Percentiles rank a stretch among this genome's conserved stretches.
phyloP scores from a whole-genome alignment of 2,113 vertebrate species.

The Scytalopus superciliaris region DNA sequence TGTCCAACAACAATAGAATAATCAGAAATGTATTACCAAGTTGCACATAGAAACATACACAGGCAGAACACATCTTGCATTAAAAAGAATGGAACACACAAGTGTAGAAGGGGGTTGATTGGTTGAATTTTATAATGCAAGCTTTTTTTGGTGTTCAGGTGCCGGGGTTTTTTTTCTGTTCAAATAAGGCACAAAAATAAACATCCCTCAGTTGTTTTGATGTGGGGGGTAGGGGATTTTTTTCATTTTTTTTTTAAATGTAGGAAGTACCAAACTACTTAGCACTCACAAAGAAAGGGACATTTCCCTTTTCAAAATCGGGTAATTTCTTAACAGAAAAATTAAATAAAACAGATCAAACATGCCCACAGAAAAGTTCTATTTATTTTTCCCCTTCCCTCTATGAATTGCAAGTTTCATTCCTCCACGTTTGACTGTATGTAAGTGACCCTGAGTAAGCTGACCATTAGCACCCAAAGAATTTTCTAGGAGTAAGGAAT shows the following conservation, averaged over 20 bases:
- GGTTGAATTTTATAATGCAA: not conserved
- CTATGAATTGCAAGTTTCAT: not conserved
- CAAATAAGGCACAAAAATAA: not conserved
- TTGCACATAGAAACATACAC: not conserved
- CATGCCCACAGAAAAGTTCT: not conserved
- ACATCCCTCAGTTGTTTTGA: not conserved
- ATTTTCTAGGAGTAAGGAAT: not conserved
- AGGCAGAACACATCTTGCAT: not conserved
- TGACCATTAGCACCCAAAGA: not conserved
- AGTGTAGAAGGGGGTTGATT: rapidly evolving
- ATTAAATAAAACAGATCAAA: not conserved
- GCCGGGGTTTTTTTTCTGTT: rapidly evolving
- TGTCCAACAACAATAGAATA: not conserved
- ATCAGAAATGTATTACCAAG: not conserved
- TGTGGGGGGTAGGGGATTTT: rapidly evolving
- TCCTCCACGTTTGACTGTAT: not conserved
- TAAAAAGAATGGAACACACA: not conserved
- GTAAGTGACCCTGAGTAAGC: not conserved
- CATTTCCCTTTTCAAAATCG: not conserved
- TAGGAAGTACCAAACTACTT: not conserved
- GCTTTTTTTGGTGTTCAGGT: not conserved
- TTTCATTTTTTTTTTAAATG: not conserved
- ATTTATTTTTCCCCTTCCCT: not conserved
- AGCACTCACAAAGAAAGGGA: not conserved
- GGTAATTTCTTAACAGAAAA: not conserved